Evolutionary conservation across 2,113 vertebrate genomes (phyloP).

Genomic region (Phyllostomus hastatus): DNA sequence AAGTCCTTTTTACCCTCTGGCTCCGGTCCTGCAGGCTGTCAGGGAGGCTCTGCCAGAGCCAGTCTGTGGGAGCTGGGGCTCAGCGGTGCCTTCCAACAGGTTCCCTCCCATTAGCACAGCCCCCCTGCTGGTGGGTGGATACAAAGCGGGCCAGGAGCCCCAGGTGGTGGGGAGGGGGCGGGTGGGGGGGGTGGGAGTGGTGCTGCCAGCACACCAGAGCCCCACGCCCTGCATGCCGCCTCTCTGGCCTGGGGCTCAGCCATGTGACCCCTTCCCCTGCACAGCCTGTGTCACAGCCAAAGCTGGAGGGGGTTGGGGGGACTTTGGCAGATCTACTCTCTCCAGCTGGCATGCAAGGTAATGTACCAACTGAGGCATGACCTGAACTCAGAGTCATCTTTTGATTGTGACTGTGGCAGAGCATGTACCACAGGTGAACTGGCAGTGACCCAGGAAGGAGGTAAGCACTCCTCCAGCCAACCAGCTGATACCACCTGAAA

Average conservation of each 20-base stretch:
- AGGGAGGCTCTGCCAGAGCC: not conserved
- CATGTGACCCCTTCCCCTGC: no score
- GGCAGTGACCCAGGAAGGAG: not conserved
- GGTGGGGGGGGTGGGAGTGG: no score
- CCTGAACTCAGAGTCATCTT: not conserved
- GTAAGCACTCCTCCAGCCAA: not conserved
- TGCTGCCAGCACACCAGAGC: not conserved
- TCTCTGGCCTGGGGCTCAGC: not conserved
- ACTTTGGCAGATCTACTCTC: not conserved
- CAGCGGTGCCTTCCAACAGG: not conserved
- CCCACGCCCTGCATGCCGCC: rapidly evolving
- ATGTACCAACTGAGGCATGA: not conserved
- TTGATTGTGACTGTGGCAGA: not conserved
- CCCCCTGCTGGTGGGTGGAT: not conserved
- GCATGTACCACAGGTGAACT: not conserved
- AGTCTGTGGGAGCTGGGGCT: not conserved
- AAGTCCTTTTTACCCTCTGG: slow-evolving; percentile 46
- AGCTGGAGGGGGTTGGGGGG: not conserved
- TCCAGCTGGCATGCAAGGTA: not conserved
- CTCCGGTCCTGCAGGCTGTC: not conserved
- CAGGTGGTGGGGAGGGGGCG: not conserved
- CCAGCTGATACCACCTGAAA: not conserved
- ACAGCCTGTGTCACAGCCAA: not conserved
- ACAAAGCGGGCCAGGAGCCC: not conserved
- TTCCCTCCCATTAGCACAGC: not conserved